phyloP scores from a whole-genome alignment of 1,140 invertebrate species.

The Aleiodes sp. region DNA sequence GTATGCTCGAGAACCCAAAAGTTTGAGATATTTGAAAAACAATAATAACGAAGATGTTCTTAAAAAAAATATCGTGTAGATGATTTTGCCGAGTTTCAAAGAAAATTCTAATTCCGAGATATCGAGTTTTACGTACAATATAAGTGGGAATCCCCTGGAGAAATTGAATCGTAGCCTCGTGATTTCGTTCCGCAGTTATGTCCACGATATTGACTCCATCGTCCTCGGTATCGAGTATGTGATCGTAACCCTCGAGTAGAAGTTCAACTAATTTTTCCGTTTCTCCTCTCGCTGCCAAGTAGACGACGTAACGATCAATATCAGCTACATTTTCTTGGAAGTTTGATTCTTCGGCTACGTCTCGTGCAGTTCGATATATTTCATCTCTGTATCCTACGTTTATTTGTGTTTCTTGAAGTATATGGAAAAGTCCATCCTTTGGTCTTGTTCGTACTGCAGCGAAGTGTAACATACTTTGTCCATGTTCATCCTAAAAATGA shows the following conservation, averaged over 20 bases:
- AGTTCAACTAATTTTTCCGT: constrained; percentile 80
- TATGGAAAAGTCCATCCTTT: constrained; percentile 77
- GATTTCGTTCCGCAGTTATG: constrained; percentile 72
- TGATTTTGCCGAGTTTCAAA: neutral
- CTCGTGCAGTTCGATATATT: constrained; percentile 84
- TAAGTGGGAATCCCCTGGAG: constrained; percentile 75
- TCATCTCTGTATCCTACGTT: constrained; percentile 83
- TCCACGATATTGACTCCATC: constrained; percentile 74
- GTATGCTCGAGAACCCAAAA: too few relatives aligned
- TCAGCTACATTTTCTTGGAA: constrained; percentile 82
- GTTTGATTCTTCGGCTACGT: constrained; percentile 82
- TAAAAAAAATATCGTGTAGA: too few relatives aligned
- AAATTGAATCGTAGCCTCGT: constrained; percentile 73
- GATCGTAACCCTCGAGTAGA: constrained; percentile 85
- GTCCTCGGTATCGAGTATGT: constrained; percentile 82
- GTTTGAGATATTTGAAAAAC: too few relatives aligned
- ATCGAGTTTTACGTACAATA: constrained; percentile 68
- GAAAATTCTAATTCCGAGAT: constrained; percentile 17
- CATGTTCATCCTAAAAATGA: constrained; percentile 79
- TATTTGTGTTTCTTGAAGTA: constrained; percentile 80
- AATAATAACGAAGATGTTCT: too few relatives aligned
- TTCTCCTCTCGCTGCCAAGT: constrained; percentile 80
- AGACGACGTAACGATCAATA: constrained; percentile 83
- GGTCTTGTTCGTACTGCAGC: constrained; percentile 81
- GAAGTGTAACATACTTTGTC: constrained; percentile 89